phyloP scores from a whole-genome alignment of 2,888 invertebrate genomes.

The Trissonchulus latispiculum region DNA sequence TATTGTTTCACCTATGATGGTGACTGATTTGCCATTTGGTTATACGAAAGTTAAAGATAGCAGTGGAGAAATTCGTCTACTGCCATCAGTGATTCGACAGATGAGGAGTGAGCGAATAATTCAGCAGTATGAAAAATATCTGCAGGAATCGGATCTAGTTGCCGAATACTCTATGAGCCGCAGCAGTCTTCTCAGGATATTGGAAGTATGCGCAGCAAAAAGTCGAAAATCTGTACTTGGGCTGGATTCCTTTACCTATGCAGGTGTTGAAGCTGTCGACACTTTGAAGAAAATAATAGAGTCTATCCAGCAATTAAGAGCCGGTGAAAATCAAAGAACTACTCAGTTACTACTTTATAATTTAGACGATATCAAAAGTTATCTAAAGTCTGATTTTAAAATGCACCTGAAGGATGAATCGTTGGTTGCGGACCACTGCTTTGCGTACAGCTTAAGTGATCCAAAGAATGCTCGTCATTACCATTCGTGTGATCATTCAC shows the following conservation, averaged over 20 bases:
- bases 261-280: not conserved
- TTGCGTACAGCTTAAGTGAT: not conserved
- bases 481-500: not conserved
- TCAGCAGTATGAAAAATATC: not conserved
- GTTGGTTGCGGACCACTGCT: not conserved
- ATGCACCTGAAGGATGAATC: not conserved
- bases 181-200: not conserved
- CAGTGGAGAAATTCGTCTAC: not conserved
- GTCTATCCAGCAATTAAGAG: not conserved
- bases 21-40: not conserved
- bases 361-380: not conserved
- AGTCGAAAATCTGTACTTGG: not conserved
- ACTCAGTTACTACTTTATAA: not conserved
- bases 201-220: not conserved
- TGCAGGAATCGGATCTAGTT: not conserved
- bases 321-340: not conserved
- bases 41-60: not conserved
- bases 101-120: not conserved
- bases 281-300: not conserved
- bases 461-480: not conserved
- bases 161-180: not conserved
- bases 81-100: not conserved
- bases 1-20: not conserved
- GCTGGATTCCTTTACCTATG: not conserved
- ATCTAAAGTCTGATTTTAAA: not conserved